These are phyloP conservation scores for Semaprochilodus insignis DNA, from an alignment of 2,797 vertebrate species.

Conservation along the genomic window DNA sequence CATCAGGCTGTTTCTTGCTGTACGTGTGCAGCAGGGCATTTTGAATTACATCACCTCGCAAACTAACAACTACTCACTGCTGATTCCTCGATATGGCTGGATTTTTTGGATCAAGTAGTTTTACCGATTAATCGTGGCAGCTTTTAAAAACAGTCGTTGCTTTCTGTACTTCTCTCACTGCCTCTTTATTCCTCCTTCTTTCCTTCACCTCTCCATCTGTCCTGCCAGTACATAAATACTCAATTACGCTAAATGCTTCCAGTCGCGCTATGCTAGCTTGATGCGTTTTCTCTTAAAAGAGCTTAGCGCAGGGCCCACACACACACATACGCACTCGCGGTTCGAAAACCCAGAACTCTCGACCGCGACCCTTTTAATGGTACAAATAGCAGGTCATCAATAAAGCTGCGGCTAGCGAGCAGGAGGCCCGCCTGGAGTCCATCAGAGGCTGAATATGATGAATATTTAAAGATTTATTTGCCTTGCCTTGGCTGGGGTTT, in stretches of 20 bases:
- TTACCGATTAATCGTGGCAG: background rate
- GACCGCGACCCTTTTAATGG: conserved; percentile 6
- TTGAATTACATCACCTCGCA: no score
- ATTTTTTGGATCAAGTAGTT: no score
- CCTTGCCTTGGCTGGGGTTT: conserved; percentile 46
- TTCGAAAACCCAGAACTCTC: conserved; percentile 6
- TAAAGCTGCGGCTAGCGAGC: background rate
- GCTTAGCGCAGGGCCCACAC: conserved; percentile 28
- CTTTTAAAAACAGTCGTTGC: background rate
- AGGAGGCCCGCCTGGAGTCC: conserved; percentile 19
- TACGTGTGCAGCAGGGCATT: no score
- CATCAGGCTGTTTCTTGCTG: no score
- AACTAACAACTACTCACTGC: no score
- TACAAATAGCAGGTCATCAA: conserved; percentile 29
- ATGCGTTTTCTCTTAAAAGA: conserved; percentile 11
- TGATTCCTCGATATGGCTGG: no score
- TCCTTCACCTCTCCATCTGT: background rate
- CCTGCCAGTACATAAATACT: conserved; percentile 19
- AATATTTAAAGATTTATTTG: conserved; percentile 49
- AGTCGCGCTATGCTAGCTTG: conserved; percentile 2
- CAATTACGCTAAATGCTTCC: conserved; percentile 37
- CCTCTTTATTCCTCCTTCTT: background rate
- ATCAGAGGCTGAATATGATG: conserved; percentile 12
- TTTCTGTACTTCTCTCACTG: conserved; percentile 10
- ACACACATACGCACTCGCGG: background rate